Evolutionary conservation across 2,888 invertebrate species (phyloP).

Genomic region (Nipponacmea schrenckii): DNA sequence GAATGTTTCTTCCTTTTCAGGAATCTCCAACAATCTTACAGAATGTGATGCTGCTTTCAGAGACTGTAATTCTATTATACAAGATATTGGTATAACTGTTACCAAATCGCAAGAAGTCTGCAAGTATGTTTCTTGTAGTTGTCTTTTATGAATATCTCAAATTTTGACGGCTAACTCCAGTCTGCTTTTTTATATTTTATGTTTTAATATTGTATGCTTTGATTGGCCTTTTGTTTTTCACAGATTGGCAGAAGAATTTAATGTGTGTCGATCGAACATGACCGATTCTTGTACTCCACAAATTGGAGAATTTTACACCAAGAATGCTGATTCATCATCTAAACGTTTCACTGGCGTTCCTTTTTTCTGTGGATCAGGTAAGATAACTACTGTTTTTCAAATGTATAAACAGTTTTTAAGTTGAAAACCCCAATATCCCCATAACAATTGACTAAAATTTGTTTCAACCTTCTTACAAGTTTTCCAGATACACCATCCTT

Average conservation of each 20-base stretch:
- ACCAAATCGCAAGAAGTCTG: neutral
- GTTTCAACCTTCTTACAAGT: no score
- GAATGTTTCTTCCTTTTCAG: no score
- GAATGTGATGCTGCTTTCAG: neutral
- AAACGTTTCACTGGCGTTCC: neutral
- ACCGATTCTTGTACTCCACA: neutral
- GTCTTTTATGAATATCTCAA: neutral
- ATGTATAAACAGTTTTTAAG: no score
- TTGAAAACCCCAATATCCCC: no score
- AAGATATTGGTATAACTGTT: conserved; percentile 1
- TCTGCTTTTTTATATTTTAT: no score
- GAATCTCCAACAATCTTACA: neutral
- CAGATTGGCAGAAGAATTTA: neutral
- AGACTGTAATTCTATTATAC: neutral
- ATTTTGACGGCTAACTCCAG: no score
- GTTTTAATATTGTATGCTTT: no score
- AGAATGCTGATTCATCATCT: neutral
- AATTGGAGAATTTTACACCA: neutral
- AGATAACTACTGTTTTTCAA: neutral
- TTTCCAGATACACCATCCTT: no score
- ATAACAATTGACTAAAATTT: no score
- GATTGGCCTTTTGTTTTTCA: no score
- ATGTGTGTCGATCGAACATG: neutral
- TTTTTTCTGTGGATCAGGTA: neutral
- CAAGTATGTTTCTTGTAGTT: no score